These are phyloP conservation scores for Standfussiana lucernea DNA, from an alignment of 2,888 invertebrate species.

Conservation along the genomic window DNA sequence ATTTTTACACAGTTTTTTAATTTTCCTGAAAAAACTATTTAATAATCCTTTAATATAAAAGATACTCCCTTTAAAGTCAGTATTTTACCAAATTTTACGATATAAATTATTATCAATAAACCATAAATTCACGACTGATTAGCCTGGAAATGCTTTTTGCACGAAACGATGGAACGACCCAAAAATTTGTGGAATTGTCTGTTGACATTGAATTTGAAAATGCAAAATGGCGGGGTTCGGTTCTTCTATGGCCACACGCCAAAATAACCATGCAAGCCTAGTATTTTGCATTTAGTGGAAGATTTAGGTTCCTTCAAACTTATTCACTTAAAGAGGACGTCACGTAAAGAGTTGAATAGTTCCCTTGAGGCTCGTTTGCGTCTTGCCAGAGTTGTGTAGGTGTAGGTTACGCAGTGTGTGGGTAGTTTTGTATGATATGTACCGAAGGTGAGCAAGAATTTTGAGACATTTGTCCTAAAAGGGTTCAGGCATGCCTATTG, in stretches of 20 bases:
- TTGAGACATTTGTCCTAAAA: not conserved
- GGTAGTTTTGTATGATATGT: not conserved
- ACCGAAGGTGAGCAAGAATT: not conserved
- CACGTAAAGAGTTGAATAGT: not conserved
- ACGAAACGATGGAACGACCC: too few species aligned
- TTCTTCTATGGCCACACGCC: not conserved
- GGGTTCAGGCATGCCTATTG: not conserved
- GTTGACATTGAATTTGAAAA: not conserved
- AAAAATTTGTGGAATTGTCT: not conserved
- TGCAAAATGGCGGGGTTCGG: not conserved
- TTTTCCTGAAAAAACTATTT: too few species aligned
- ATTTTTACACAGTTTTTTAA: too few species aligned
- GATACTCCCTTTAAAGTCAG: too few species aligned
- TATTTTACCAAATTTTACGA: too few species aligned
- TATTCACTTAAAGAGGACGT: constrained; percentile 7
- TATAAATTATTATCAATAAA: too few species aligned
- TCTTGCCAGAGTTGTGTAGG: constrained; percentile 8
- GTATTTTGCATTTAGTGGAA: not conserved
- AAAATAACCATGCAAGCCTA: not conserved
- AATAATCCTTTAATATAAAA: too few species aligned
- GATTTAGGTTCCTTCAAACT: constrained; percentile 12
- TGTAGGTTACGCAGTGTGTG: constrained; percentile 8
- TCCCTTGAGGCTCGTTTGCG: constrained; percentile 7
- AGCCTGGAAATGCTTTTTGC: too few species aligned
- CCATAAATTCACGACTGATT: too few species aligned